Evolutionary conservation across 2,113 vertebrate genomes (phyloP).

Genomic region (Dipodomys stephensi): DNA sequence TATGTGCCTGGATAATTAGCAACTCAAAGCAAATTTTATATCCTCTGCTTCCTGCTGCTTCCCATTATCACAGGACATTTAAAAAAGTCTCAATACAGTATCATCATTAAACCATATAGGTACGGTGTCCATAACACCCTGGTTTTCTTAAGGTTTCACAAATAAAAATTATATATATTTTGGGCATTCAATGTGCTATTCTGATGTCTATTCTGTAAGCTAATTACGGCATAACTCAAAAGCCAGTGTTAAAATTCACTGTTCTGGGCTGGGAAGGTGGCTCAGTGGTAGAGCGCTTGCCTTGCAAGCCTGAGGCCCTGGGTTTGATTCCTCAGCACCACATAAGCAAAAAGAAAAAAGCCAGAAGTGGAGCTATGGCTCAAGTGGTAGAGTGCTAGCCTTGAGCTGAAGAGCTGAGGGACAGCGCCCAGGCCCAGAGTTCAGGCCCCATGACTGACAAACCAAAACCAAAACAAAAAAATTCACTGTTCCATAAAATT

Average conservation of each 20-base stretch:
- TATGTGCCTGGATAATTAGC: not conserved
- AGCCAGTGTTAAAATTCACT: constrained; percentile 39
- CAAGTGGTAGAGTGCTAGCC: too few relatives aligned
- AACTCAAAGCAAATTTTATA: constrained; percentile 5
- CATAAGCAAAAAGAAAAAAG: too few relatives aligned
- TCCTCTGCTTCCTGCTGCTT: not conserved
- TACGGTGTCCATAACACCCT: too few relatives aligned
- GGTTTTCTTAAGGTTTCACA: not conserved
- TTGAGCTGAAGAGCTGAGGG: too few relatives aligned
- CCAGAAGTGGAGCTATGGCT: too few relatives aligned
- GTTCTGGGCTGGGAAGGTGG: too few relatives aligned
- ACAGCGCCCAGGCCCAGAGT: too few relatives aligned
- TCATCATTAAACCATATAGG: not conserved
- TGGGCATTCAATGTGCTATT: not conserved
- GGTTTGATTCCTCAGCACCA: too few relatives aligned
- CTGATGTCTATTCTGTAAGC: not conserved
- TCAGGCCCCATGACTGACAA: too few relatives aligned
- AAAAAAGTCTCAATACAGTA: not conserved
- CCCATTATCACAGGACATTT: not conserved
- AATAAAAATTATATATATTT: not conserved
- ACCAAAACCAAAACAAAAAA: not conserved
- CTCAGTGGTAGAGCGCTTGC: too few relatives aligned
- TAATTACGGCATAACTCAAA: not conserved
- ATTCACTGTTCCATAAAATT: not conserved
- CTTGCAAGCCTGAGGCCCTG: too few relatives aligned